Evolutionary conservation across 2,797 vertebrate species (phyloP).

Genomic region (Iguana delicatissima): DNA sequence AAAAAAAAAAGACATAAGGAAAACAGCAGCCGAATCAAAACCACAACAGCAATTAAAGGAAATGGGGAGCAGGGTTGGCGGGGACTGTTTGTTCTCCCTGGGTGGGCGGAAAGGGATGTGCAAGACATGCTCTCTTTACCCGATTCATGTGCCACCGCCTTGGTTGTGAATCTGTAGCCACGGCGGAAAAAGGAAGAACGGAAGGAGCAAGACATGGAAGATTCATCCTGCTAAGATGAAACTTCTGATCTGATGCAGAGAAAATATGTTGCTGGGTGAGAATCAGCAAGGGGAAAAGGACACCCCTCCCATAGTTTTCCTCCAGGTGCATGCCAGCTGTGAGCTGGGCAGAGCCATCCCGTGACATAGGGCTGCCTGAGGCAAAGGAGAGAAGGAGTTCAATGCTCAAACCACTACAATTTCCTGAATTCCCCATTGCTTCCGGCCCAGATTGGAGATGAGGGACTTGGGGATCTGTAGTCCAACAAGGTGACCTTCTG

Average conservation of each 20-base stretch:
- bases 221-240: no score
- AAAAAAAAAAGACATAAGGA: no score
- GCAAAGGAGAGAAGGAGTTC: neutral
- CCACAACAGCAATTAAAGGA: neutral
- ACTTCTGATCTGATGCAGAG: no score
- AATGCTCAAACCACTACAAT: no score
- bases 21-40: neutral
- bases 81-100: neutral
- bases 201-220: no score
- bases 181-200: no score
- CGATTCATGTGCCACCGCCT: neutral
- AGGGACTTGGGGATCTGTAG: no score
- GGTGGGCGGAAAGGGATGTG: neutral
- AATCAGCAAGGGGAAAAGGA: no score
- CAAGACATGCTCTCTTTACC: neutral
- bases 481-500: no score
- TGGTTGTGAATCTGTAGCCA: neutral
- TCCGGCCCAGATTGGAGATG: no score
- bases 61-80: neutral
- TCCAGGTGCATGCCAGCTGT: neutral
- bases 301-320: neutral
- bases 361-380: neutral
- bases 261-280: no score
- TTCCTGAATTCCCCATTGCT: no score
- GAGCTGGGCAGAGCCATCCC: neutral